These are phyloP conservation scores for Mastacembelus armatus DNA, from an alignment of 2,797 vertebrate genomes.

Conservation along the genomic window DNA sequence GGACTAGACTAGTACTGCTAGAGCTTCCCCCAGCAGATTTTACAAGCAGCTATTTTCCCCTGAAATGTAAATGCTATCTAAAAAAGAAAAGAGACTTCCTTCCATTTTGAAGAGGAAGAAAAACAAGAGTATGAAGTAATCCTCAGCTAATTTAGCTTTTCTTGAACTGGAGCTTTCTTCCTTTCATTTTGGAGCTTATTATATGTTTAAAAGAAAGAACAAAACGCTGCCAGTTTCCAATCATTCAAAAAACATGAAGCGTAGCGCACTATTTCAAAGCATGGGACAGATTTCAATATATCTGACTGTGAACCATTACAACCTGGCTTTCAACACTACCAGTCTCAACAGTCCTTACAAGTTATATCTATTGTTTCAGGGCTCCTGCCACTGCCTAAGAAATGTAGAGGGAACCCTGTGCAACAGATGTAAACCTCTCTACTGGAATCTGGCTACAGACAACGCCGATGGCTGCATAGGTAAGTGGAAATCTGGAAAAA, in stretches of 20 bases:
- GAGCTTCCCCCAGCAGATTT: slow-evolving; percentile 27
- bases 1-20: slow-evolving; percentile 16
- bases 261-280: background rate
- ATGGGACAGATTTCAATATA: slow-evolving; percentile 12
- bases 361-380: slow-evolving; percentile 78
- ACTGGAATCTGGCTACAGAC: slow-evolving; percentile 89
- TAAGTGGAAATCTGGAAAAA: slow-evolving; percentile 53
- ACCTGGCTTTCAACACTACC: slow-evolving; percentile 8
- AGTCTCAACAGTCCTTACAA: slow-evolving; percentile 22
- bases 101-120: slow-evolving; percentile 46
- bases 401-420: slow-evolving; percentile 87
- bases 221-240: slow-evolving; percentile 1
- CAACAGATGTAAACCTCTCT: slow-evolving; percentile 89
- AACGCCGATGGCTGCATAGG: slow-evolving; percentile 89
- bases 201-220: slow-evolving; percentile 10
- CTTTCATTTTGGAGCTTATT: slow-evolving; percentile 25
- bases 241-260: slow-evolving; percentile 32
- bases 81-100: slow-evolving; percentile 73
- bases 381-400: slow-evolving; percentile 86
- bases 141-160: slow-evolving; percentile 20
- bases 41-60: slow-evolving; percentile 54
- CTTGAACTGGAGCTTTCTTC: background rate
- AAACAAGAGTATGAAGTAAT: slow-evolving; percentile 25
- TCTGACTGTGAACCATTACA: slow-evolving; percentile 34
- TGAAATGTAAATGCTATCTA: slow-evolving; percentile 58